Evolutionary conservation across 1,140 invertebrate species (phyloP).

Genomic region (Amyelois transitella): DNA sequence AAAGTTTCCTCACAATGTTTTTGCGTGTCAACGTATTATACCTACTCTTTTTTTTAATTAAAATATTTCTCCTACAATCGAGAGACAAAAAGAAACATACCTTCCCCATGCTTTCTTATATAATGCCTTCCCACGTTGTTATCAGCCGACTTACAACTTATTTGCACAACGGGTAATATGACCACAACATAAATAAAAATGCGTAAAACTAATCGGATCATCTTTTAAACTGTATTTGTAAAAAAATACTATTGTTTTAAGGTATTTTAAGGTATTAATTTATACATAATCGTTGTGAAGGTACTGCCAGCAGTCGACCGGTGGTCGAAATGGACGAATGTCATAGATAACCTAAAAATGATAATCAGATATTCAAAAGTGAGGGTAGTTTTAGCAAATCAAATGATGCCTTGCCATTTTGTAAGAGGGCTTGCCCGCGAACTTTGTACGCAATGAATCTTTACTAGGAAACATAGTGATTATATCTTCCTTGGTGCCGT

Average conservation of each 20-base stretch:
- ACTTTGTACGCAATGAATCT: no score
- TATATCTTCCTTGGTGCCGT: no score
- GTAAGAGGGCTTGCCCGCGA: no score
- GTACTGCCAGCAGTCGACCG: neutral
- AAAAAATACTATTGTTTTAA: neutral
- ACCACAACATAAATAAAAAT: constrained; percentile 31
- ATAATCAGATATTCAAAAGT: neutral
- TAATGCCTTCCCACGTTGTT: constrained; percentile 1
- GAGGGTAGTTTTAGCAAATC: neutral
- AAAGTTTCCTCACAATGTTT: no score
- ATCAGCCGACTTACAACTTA: constrained; percentile 2
- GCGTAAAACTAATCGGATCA: constrained; percentile 17
- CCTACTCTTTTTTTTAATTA: no score
- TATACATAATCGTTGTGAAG: constrained; percentile 1
- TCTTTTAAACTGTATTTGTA: constrained; percentile 2
- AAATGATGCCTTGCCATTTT: neutral
- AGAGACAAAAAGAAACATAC: neutral
- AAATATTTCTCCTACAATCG: no score
- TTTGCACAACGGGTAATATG: constrained; percentile 17
- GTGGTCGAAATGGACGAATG: constrained; percentile 1
- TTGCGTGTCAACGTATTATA: no score
- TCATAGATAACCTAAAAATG: neutral
- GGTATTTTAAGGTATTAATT: constrained; percentile 3
- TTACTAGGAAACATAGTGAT: no score
- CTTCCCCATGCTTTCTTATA: constrained; percentile 3